Conservation (phyloP, 2,888 invertebrate genomes). For the Cataglyphis cursor region DNA sequence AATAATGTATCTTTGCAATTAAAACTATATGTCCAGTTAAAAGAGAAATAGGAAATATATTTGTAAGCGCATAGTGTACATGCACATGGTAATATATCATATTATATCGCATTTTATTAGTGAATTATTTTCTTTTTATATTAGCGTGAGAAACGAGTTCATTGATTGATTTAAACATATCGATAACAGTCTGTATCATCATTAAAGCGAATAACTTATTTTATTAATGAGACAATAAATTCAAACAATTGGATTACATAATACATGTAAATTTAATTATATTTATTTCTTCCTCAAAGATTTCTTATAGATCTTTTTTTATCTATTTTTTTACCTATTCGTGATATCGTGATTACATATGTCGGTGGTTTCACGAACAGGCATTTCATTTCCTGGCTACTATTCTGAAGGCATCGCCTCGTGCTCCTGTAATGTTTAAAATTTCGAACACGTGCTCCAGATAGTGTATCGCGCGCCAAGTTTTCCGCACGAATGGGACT, state of each 20-base stretch:
- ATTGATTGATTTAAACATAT: too few relatives aligned
- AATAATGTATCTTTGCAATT: neutral
- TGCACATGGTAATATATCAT: neutral
- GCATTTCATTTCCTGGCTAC: constrained; percentile 17
- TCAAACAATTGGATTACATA: too few relatives aligned
- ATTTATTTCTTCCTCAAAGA: neutral
- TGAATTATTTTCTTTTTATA: neutral
- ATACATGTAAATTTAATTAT: neutral
- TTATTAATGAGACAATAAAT: too few relatives aligned
- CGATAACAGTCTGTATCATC: too few relatives aligned
- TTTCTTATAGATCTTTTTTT: neutral
- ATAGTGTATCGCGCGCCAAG: constrained; percentile 26
- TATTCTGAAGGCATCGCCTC: constrained; percentile 34
- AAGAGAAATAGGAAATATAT: neutral
- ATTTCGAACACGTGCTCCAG: constrained; percentile 55
- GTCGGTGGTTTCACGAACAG: constrained; percentile 5
- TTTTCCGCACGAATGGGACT: constrained; percentile 49
- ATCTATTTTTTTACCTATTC: neutral
- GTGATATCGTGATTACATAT: neutral
- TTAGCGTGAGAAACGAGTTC: too few relatives aligned
- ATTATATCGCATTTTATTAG: neutral
- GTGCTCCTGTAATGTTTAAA: constrained; percentile 42
- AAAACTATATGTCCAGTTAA: neutral
- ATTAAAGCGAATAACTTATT: too few relatives aligned
- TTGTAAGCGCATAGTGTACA: neutral